Evolutionary conservation across 2,113 vertebrate species (phyloP), one percentile per base, ranked within the genome.

Genomic region (Myotis davidii): DNA sequence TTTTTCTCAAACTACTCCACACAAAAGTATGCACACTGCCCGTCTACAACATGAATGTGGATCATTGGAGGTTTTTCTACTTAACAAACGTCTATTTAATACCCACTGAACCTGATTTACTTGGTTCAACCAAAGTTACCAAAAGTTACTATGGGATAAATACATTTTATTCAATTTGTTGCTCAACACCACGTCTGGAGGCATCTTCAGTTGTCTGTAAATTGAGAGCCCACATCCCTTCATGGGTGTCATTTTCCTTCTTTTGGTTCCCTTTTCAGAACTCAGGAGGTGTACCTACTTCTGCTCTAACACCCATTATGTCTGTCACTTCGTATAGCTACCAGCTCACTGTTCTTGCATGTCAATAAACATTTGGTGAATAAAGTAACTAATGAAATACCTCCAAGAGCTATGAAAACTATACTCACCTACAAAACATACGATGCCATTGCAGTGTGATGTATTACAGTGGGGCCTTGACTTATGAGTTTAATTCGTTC

Each of bases 21-120:
- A 81, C 1, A 37, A 70, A 96, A 84, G 48, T 34, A 59, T 32
- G 14, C 56, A 79, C 21, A 72, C 11, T 79, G 14, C 39, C 29
- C 9, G 37, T 69, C 67, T 96, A 45, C 52, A 65, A 86, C 95
- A 85, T 73, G 39, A 94, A 85, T 93, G 61, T 10, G 87, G 42
- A 82, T 50, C 61, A 52, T 3, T 76, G 50, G 72, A 85, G 50
- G 11, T n/a, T 88, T 91, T 97, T 76, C 90, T 96, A 56, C 50
- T 37, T 77, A 79, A 82, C n/a, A 54, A 76, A 83, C 39, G 73
- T 77, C 82, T 86, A 64, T 64, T 82, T 85, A 96, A 94, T 84
- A 85, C 25, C 50, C 56, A 86, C 73, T 83, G 86, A 78, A 45
- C 78, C 69, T 94, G 56, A 83, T 96, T 95, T 91, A 64, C 39